Conservation (phyloP, 1,140 invertebrate species). For the Drosophila punjabiensis region DNA sequence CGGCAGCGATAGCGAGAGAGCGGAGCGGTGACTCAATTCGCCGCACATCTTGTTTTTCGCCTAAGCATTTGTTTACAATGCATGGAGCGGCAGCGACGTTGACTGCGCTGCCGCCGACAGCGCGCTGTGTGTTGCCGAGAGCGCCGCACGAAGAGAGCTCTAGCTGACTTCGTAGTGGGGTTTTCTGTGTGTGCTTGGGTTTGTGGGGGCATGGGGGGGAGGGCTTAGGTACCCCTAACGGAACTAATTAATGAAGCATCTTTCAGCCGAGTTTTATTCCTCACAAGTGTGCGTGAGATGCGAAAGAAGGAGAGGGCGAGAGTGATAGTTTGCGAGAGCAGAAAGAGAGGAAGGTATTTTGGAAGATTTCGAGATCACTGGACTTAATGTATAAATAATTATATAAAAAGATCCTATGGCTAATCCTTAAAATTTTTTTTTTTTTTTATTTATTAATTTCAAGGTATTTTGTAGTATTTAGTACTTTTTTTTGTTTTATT, state of each 20-base stretch:
- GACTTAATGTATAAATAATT: neutral
- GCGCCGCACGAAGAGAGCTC: conserved; percentile 31
- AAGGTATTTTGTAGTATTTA: too few relatives aligned
- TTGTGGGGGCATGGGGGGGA: neutral
- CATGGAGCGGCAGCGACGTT: conserved; percentile 23
- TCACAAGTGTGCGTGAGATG: conserved; percentile 11
- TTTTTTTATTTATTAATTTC: too few relatives aligned
- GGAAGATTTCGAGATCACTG: conserved; percentile 3
- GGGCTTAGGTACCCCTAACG: conserved; percentile 43
- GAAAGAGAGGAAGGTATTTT: neutral
- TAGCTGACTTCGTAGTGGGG: conserved; percentile 1
- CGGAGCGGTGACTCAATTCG: conserved; percentile 19
- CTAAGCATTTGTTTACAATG: conserved; percentile 67
- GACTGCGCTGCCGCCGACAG: conserved; percentile 14
- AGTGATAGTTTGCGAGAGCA: neutral
- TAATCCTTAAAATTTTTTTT: too few relatives aligned
- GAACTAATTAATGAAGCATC: conserved; percentile 82
- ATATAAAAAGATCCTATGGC: neutral
- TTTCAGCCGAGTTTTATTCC: conserved; percentile 60
- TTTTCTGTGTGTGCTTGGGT: neutral
- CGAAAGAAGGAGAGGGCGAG: neutral
- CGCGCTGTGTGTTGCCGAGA: conserved; percentile 20
- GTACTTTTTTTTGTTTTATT: too few relatives aligned
- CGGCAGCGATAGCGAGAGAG: conserved; percentile 11
- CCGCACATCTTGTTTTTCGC: conserved; percentile 52